phyloP scores from a whole-genome alignment of 1,140 invertebrate genomes.

The Ostrea edulis region DNA sequence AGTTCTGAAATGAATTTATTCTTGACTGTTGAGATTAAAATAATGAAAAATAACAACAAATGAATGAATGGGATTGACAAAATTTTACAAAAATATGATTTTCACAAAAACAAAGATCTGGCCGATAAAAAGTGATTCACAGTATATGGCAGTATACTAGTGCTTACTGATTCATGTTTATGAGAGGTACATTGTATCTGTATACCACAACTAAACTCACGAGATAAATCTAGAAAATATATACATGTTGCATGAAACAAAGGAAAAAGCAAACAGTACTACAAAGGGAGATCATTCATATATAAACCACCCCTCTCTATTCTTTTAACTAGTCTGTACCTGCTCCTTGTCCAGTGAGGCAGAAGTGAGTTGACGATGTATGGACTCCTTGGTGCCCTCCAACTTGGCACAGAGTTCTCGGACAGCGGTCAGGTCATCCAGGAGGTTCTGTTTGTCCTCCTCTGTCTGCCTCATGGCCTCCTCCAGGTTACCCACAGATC shows the following conservation, averaged over 20 bases:
- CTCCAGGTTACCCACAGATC: slow-evolving; percentile 75
- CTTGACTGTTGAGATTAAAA: too few relatives aligned
- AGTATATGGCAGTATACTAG: neutral
- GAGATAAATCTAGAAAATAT: neutral
- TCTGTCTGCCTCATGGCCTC: slow-evolving; percentile 75
- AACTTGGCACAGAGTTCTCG: slow-evolving; percentile 77
- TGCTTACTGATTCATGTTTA: neutral
- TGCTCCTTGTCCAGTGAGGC: slow-evolving; percentile 78
- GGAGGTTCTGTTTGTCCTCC: slow-evolving; percentile 74
- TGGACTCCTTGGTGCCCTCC: slow-evolving; percentile 76
- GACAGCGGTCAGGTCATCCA: slow-evolving; percentile 75
- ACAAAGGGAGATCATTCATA: neutral
- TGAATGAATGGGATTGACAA: too few relatives aligned
- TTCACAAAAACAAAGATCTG: neutral
- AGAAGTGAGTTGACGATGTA: slow-evolving; percentile 75
- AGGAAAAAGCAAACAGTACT: too few relatives aligned
- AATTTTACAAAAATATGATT: too few relatives aligned
- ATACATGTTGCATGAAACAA: slow-evolving; percentile 1
- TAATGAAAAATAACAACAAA: too few relatives aligned
- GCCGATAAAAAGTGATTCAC: neutral
- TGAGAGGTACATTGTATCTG: neutral
- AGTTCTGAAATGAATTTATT: too few relatives aligned
- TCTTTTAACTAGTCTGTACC: slow-evolving; percentile 55
- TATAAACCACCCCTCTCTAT: too few relatives aligned
- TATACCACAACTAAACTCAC: slow-evolving; percentile 1